Evolutionary conservation across 2,797 vertebrate species (phyloP), one percentile per base, ranked within the genome.

Genomic region (Scarus forsteni): DNA sequence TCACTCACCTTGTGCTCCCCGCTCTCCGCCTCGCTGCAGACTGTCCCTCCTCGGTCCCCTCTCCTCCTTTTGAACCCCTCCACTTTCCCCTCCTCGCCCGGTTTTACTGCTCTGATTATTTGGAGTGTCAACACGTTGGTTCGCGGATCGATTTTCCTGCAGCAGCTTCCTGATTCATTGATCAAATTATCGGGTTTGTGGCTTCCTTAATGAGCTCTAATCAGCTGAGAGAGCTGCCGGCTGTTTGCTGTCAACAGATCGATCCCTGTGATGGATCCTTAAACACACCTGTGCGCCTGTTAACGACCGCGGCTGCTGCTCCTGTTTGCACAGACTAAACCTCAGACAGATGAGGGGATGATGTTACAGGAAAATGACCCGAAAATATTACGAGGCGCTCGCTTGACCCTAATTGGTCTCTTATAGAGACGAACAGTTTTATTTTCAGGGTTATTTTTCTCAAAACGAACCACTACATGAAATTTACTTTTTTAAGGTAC

Each of bases 151-250:
- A 63, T 80, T 78, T 88, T 82, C 68, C 73, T 13, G 55, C 43
- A 16, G 34, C 2, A 10, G 55, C 76, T 73, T 86, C 79, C 85
- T 85, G 85, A 88, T 71, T 69, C 66, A 55, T 76, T 72, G 61
- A 90, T 79, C 69, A 84, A 72, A 83, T 81, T 77, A 90, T 57
- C 35, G 72, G 38, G 60, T 68, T 38, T 51, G 19, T 10, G 42
- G 84, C 87, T 89, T 93, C 90, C 91, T 71, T 87, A 86, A 92
- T 80, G 83, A 81, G 74, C 13, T 54, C 62, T 87, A 80, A 92
- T 85, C 73, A 64, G 74, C 66, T 65, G 46, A 16, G 66, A 84
- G 72, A 60, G 70, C 74, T 12, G 40, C 19, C 42, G 12, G 73
- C 57, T 86, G 70, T 86, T 87, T 89, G 79, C 82, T 61, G 42